phyloP scores from a whole-genome alignment of 2,113 vertebrate species.

The Rattus rattus region DNA sequence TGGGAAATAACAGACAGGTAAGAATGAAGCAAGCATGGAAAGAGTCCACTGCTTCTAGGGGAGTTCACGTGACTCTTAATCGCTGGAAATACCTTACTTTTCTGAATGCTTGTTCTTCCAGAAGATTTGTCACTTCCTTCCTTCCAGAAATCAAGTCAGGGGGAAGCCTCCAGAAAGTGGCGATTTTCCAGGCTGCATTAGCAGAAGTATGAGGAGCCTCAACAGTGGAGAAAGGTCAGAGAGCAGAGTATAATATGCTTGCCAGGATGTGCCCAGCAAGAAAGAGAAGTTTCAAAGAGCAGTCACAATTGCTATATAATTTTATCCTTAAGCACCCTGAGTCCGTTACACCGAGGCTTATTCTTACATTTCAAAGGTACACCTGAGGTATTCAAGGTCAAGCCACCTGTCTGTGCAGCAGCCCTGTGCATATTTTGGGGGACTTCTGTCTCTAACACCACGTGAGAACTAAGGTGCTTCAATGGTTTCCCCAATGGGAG shows the following conservation, averaged over 20 bases:
- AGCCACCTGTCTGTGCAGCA: not conserved
- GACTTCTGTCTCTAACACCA: conserved; percentile 31
- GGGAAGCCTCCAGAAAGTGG: not conserved
- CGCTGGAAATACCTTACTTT: not conserved
- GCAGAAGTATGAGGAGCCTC: not conserved
- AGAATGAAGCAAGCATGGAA: not conserved
- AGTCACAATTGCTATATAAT: conserved; percentile 55
- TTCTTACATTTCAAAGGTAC: conserved; percentile 56
- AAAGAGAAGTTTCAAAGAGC: conserved; percentile 48
- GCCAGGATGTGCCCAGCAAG: not conserved
- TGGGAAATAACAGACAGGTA: not conserved
- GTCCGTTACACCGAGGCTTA: not conserved
- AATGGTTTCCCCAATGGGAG: conserved; percentile 35
- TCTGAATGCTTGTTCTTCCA: not conserved
- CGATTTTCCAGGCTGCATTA: not conserved
- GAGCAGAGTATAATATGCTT: not conserved
- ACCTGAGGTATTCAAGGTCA: not conserved
- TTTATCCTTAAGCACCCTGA: conserved; percentile 55
- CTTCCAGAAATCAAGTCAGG: conserved; percentile 26
- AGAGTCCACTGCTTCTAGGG: not conserved
- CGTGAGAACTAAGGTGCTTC: not conserved
- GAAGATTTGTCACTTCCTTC: not conserved
- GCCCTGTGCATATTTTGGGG: conserved; percentile 26
- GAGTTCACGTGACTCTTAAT: not conserved
- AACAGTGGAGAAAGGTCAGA: conserved; percentile 41